Percentiles rank a stretch among this genome's conserved stretches.
Conservation (phyloP, 1,140 invertebrate species). For the Orius insidiosus region DNA sequence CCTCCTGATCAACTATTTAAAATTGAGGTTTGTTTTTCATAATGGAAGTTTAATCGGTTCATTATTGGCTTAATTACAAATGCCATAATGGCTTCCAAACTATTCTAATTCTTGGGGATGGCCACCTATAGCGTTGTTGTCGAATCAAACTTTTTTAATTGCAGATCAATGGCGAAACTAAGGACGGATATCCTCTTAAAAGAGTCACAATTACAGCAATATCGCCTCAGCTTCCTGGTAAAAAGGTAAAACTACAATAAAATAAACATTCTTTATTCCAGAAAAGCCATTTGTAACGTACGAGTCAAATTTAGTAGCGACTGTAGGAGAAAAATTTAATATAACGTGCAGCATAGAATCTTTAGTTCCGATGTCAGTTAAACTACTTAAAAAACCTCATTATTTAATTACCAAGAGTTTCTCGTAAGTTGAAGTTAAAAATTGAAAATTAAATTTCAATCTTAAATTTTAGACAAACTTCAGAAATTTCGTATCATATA, state of each 20-base stretch:
- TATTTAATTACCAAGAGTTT: too few relatives aligned
- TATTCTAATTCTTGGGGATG: slow-evolving; percentile 4
- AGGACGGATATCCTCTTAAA: slow-evolving; percentile 27
- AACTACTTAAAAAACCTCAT: slow-evolving; percentile 34
- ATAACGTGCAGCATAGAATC: slow-evolving; percentile 34
- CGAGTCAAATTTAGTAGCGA: slow-evolving; percentile 1
- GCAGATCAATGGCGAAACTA: slow-evolving; percentile 25
- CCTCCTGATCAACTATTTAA: too few relatives aligned
- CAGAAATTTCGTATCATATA: too few relatives aligned
- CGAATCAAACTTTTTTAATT: slow-evolving; percentile 13
- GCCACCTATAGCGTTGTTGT: too few relatives aligned
- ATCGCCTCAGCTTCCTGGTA: slow-evolving; percentile 25
- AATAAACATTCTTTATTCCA: not conserved
- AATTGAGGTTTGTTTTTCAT: too few relatives aligned
- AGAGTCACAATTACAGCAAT: slow-evolving; percentile 30
- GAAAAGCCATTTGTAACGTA: too few relatives aligned
- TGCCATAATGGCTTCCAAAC: too few relatives aligned
- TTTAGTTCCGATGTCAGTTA: slow-evolving; percentile 31
- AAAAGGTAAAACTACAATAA: not conserved
- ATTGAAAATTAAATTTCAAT: too few relatives aligned
- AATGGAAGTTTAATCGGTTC: too few relatives aligned
- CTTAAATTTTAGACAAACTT: too few relatives aligned
- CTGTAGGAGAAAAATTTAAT: slow-evolving; percentile 6
- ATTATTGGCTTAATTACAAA: too few relatives aligned
- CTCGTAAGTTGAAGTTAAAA: too few relatives aligned